Conservation (phyloP, 2,888 invertebrate genomes). For the Brachycybe producta region DNA sequence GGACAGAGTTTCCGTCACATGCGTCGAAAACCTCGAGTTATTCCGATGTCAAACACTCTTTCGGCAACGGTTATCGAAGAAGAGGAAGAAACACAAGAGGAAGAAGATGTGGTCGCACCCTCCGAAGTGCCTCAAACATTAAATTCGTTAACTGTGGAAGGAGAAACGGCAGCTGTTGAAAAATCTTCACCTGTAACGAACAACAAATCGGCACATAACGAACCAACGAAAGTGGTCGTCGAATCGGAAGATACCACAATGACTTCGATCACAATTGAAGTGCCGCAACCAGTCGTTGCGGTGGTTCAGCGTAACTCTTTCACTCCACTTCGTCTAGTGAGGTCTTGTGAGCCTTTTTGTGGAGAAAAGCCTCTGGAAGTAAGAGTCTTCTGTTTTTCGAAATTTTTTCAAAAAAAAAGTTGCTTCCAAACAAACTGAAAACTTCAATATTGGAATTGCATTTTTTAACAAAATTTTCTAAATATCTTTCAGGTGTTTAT, state of each 20-base stretch:
- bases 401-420: background rate
- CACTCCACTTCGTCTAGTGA: background rate
- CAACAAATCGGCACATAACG: background rate
- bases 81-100: conserved; percentile 9
- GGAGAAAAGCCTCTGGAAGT: conserved; percentile 68
- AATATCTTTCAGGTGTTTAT: conserved; percentile 56
- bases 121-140: background rate
- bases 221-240: background rate
- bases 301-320: too few species aligned
- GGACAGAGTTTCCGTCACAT: conserved; percentile 79
- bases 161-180: background rate
- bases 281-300: too few species aligned
- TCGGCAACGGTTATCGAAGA: conserved; percentile 11
- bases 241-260: background rate
- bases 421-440: background rate
- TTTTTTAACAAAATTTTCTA: background rate
- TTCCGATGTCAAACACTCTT: conserved; percentile 13
- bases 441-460: background rate
- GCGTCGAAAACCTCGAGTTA: conserved; percentile 62
- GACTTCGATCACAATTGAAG: too few species aligned
- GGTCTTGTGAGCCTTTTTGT: conserved; percentile 4
- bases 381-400: conserved; percentile 25
- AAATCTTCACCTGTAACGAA: background rate
- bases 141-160: background rate
- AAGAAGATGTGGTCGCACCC: background rate